Evolutionary conservation across 2,888 invertebrate species (phyloP).

Genomic region (Habroteleia sp.): DNA sequence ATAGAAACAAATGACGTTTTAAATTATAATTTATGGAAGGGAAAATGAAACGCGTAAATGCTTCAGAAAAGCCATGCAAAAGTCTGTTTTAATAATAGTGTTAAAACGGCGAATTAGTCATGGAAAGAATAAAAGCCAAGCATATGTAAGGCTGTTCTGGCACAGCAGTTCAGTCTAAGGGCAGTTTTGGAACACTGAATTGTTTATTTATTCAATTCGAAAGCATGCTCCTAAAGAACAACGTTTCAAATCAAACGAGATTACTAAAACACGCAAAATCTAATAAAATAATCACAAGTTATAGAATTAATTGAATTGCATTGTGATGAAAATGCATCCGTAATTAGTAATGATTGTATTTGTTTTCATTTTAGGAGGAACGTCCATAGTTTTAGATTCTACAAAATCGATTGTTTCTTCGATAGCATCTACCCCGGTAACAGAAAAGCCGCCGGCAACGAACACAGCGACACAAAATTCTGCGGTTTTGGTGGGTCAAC

Average conservation of each 20-base stretch:
- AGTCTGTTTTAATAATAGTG: slow-evolving; percentile 61
- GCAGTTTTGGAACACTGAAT: slow-evolving; percentile 66
- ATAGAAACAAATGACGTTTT: too few species aligned
- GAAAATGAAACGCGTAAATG: too few species aligned
- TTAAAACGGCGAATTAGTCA: slow-evolving; percentile 48
- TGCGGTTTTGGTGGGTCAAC: slow-evolving; percentile 57
- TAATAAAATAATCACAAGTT: too few species aligned
- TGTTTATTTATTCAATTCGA: too few species aligned
- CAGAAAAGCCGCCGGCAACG: slow-evolving; percentile 67
- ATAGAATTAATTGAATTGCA: too few species aligned
- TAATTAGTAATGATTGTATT: too few species aligned
- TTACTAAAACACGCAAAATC: too few species aligned
- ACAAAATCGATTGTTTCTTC: slow-evolving; percentile 71
- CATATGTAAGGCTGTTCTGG: slow-evolving; percentile 71
- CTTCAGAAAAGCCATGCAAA: slow-evolving; percentile 67
- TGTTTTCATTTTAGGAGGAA: slow-evolving; percentile 81
- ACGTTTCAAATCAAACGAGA: too few species aligned
- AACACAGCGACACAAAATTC: slow-evolving; percentile 62
- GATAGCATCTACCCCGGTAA: slow-evolving; percentile 73
- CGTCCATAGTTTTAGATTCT: slow-evolving; percentile 75
- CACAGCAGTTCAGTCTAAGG: slow-evolving; percentile 66
- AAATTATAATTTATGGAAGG: too few species aligned
- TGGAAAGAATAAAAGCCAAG: slow-evolving; percentile 71
- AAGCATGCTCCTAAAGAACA: too few species aligned
- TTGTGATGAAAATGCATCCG: too few species aligned